Percentiles rank a stretch among this genome's conserved stretches.
These are phyloP conservation scores for Megatriorchis doriae DNA, from an alignment of 2,113 vertebrate genomes.

Conservation along the genomic window DNA sequence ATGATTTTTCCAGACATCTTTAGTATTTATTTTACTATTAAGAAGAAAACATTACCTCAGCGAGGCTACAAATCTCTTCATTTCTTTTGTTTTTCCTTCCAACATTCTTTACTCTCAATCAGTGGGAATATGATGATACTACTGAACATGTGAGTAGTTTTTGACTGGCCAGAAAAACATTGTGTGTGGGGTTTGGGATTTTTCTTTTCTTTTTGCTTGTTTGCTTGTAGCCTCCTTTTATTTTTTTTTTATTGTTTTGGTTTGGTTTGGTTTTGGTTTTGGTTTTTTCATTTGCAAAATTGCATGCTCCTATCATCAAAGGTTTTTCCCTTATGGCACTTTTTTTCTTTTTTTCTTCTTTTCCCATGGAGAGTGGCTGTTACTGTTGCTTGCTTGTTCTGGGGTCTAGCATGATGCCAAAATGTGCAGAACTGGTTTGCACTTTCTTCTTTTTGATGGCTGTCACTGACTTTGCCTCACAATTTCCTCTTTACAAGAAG, in stretches of 20 bases:
- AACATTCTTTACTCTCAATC: constrained; percentile 76
- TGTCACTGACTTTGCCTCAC: constrained; percentile 55
- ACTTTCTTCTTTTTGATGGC: constrained; percentile 24
- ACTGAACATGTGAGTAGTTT: constrained; percentile 96
- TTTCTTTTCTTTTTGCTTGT: neutral
- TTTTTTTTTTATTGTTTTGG: neutral
- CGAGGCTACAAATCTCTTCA: constrained; percentile 60
- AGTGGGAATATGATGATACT: constrained; percentile 99
- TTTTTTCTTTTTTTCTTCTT: neutral
- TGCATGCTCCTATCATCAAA: constrained; percentile 69
- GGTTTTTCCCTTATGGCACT: neutral
- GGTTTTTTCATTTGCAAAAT: constrained; percentile 35
- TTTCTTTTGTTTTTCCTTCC: constrained; percentile 77
- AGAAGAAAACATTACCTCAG: constrained; percentile 20
- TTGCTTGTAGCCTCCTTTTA: neutral
- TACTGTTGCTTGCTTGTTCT: neutral
- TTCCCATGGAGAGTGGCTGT: neutral
- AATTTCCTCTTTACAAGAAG: neutral
- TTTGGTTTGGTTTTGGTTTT: neutral
- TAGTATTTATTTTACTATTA: neutral
- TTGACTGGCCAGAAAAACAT: constrained; percentile 27
- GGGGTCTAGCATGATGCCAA: constrained; percentile 45
- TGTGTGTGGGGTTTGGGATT: neutral
- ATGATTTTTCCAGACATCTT: neutral
- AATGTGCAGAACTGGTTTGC: neutral